phyloP scores from a whole-genome alignment of 2,797 vertebrate genomes.

The Eurystomus glaucurus region DNA sequence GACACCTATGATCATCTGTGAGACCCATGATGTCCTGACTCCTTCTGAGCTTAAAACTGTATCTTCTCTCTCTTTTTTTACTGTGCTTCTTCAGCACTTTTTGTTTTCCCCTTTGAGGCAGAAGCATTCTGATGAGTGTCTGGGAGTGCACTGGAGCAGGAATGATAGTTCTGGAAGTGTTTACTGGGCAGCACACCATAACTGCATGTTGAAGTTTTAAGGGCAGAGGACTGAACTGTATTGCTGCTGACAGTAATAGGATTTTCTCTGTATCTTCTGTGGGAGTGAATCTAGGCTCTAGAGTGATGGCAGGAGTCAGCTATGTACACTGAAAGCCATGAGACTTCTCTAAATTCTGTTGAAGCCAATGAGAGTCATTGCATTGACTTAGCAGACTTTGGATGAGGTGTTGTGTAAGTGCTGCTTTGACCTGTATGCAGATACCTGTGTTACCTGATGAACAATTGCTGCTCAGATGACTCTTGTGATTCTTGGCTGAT shows the following conservation, averaged over 20 bases:
- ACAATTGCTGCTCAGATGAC: not conserved
- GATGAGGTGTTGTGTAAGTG: not conserved
- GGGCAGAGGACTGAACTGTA: not conserved
- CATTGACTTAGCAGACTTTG: not conserved
- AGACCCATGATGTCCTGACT: not conserved
- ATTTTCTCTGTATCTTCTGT: not conserved
- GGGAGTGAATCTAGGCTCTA: not conserved
- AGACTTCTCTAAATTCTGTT: fast-evolving
- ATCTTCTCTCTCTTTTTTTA: not conserved
- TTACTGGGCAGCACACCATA: not conserved
- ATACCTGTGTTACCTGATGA: not conserved
- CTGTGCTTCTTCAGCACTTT: not conserved
- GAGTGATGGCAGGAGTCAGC: not conserved
- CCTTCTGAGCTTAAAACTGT: not conserved
- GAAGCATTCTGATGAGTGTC: not conserved
- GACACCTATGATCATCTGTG: not conserved
- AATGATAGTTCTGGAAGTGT: not conserved
- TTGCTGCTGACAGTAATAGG: not conserved
- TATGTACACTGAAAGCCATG: not conserved
- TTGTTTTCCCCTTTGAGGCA: not conserved
- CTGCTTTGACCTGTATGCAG: not conserved
- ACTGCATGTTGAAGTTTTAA: not conserved
- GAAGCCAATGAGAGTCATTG: not conserved
- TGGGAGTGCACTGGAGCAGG: too few relatives aligned
- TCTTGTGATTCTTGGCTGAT: not conserved